Conservation (phyloP, 2,888 invertebrate species). For the Ceraclea dissimilis region DNA sequence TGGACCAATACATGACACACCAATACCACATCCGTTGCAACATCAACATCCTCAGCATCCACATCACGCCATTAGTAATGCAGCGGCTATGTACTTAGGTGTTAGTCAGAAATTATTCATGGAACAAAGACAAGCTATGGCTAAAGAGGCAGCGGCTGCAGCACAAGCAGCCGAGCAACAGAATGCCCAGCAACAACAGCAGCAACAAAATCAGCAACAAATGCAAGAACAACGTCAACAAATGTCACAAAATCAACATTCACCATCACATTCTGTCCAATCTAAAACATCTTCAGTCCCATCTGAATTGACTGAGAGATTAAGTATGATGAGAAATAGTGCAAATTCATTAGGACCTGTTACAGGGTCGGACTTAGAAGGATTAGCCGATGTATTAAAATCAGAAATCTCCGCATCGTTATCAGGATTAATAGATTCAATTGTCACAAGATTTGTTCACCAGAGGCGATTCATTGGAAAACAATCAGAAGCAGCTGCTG, state of each 20-base stretch:
- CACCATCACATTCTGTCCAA: slow-evolving; percentile 32
- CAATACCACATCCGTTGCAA: slow-evolving; percentile 38
- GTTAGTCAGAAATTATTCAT: slow-evolving; percentile 70
- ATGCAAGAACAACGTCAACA: slow-evolving; percentile 41
- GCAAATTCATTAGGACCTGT: slow-evolving; percentile 59
- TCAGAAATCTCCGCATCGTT: slow-evolving; percentile 81
- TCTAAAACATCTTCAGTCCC: slow-evolving; percentile 41
- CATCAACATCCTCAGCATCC: slow-evolving; percentile 44
- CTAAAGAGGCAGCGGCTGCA: slow-evolving; percentile 58
- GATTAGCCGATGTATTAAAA: slow-evolving; percentile 85
- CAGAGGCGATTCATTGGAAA: slow-evolving; percentile 70
- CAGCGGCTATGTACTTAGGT: slow-evolving; percentile 67
- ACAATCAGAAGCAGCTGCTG: slow-evolving; percentile 70
- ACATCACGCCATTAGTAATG: slow-evolving; percentile 55
- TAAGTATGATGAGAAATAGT: slow-evolving; percentile 67
- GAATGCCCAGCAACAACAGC: slow-evolving; percentile 39
- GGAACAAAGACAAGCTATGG: slow-evolving; percentile 71
- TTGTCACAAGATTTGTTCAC: slow-evolving; percentile 77
- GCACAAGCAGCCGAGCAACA: slow-evolving; percentile 50
- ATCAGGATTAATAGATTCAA: slow-evolving; percentile 78
- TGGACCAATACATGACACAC: slow-evolving; percentile 30
- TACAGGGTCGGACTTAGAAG: slow-evolving; percentile 75
- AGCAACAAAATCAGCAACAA: slow-evolving; percentile 48
- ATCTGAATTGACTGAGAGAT: slow-evolving; percentile 68
- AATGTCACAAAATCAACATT: slow-evolving; percentile 31